Evolutionary conservation across 2,113 vertebrate genomes (phyloP), one percentile per base, ranked within the genome.

Genomic region (Amphiprion percula): DNA sequence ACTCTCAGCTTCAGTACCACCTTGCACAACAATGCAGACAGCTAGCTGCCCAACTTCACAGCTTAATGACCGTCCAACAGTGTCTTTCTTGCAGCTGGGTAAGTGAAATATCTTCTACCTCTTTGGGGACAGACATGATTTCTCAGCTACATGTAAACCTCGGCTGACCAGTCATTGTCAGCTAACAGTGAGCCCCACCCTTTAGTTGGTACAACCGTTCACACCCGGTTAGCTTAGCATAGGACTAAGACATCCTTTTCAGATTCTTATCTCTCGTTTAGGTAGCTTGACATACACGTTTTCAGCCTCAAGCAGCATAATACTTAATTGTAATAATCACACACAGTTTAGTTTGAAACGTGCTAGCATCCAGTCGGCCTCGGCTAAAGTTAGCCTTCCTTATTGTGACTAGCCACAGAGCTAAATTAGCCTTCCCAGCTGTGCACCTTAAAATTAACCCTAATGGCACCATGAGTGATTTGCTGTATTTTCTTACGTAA

Each of bases 131-230:
- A 15, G 12, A 44, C 41, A 44, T 15, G 41, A 37, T 9, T 37
- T 37, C 33, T 11, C 39, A 39, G 30, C 30, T 23, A 30, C 5
- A 10, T 53, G 52, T 2, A 44, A 24, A 17, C 15, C 58, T 7
- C 33, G 5, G 15, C 12, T 82, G 61, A 10, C 39, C 70, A 26
- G 69, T 81, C 61, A 73, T 74, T 79, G 88, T 82, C 75, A 44
- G 77, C 79, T 54, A 61, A 50, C 54, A 44, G 64, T 53, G 44
- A 84, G 83, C 91, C 91, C 87, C 91, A 89, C 91, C 91, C 91
- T 84, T 10, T 19, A 26, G 59, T 14, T 33, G 17, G 6, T 14
- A 10, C 12, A 53, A 33, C 26, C 12, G 16, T 6, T 28, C 23
- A 46, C 39, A 54, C 55, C 64, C n/a, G 15, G 46, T 72, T 63